Conservation (phyloP, 2,113 vertebrate genomes). For the Synodontis membranacea region DNA sequence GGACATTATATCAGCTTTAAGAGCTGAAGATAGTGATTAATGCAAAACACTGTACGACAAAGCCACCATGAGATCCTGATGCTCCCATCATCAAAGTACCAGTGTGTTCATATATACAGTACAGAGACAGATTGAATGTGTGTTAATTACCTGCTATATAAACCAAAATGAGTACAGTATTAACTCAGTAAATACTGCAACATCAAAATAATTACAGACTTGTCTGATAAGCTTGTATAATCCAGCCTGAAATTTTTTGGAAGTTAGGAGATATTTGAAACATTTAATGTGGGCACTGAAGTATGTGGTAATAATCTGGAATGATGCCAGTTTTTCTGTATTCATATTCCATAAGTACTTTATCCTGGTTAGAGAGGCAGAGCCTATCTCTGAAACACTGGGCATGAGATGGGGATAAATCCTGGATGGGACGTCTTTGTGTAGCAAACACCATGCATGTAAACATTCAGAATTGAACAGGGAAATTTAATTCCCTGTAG, state of each 20-base stretch:
- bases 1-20: slow-evolving; percentile 22
- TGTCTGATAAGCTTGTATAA: background rate
- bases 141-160: slow-evolving; percentile 17
- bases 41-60: background rate
- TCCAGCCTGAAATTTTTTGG: too few relatives aligned
- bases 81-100: background rate
- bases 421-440: background rate
- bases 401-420: background rate
- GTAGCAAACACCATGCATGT: background rate
- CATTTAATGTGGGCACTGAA: background rate
- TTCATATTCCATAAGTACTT: background rate
- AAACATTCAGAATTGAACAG: background rate
- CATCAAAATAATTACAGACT: background rate
- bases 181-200: background rate
- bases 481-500: background rate
- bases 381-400: background rate
- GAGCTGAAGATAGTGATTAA: slow-evolving; percentile 15
- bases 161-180: slow-evolving; percentile 12
- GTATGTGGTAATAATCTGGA: background rate
- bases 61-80: background rate
- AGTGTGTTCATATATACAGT: slow-evolving; percentile 16
- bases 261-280: background rate
- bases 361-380: background rate
- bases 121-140: slow-evolving; percentile 11
- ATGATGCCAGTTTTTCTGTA: background rate